phyloP scores from a whole-genome alignment of 2,797 vertebrate species.

The Anisognathus igniventris region DNA sequence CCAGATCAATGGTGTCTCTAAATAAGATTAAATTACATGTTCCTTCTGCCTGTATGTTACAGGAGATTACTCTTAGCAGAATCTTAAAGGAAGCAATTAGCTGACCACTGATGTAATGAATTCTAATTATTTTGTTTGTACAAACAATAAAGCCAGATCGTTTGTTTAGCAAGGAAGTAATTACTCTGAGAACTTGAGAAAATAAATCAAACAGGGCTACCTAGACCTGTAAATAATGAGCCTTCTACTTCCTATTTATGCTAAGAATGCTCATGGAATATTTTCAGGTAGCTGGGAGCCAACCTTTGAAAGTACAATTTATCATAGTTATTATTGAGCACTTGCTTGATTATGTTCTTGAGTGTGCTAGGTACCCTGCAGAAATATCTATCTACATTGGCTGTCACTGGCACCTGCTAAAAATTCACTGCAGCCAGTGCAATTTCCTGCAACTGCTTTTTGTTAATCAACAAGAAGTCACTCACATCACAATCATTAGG shows the following conservation, averaged over 20 bases:
- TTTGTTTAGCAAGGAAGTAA: conserved; percentile 30
- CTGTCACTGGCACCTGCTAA: conserved; percentile 58
- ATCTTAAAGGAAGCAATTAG: conserved; percentile 61
- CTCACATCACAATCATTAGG: background rate
- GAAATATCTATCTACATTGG: conserved; percentile 25
- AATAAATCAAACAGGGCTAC: conserved; percentile 20
- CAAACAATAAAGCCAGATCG: conserved; percentile 58
- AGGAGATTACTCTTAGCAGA: conserved; percentile 25
- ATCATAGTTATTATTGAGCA: conserved; percentile 40
- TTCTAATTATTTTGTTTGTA: conserved; percentile 71
- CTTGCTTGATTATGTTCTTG: conserved; percentile 34
- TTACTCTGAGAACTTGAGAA: conserved; percentile 6
- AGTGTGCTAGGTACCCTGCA: conserved; percentile 19
- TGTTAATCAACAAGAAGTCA: conserved; percentile 32
- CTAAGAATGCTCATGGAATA: conserved; percentile 23
- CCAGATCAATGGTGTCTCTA: background rate
- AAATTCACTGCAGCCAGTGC: conserved; percentile 27
- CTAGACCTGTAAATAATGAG: conserved; percentile 53
- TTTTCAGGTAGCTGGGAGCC: conserved; percentile 47
- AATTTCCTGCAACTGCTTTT: conserved; percentile 61
- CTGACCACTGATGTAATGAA: conserved; percentile 64
- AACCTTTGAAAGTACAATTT: conserved; percentile 45
- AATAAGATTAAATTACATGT: conserved; percentile 24
- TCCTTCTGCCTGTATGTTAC: background rate
- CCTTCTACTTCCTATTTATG: background rate